Base-by-base conservation (phyloP, 2,113 vertebrate species). In the Dromas ardeola region DNA sequence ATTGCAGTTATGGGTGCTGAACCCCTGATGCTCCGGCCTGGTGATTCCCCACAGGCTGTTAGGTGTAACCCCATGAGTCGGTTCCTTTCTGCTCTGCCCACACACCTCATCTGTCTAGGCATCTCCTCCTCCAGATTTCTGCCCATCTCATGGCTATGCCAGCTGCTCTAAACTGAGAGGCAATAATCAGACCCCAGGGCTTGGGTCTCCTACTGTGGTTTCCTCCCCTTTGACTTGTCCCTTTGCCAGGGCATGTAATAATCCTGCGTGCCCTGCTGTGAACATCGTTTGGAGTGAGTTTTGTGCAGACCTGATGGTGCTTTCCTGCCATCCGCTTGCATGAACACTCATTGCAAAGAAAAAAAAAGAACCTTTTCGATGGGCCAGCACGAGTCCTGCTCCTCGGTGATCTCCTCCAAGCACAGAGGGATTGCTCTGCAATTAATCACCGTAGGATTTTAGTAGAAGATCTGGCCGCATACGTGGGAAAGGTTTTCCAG, bases 101-200 rank as follows among this genome's bases (percentile, higher is more conserved):
- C 2, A 7, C 0, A 0, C 30, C 50, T 26, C 55, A 12, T n/a
- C 61, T 69, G 25, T 20, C 25, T 43, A 13, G 27, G 49, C 83
- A 29, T 23, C 32, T 58, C 29, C 72, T 78, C 5, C 78, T 78
- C 52, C 53, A 73, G 6, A 26, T 42, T 52, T 26, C 42, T 45
- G 76, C 70, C 38, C 9, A 6, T 81, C 62, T 66, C n/a, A 13
- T 23, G 42, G 63, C 55, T 11, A 0, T 71, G 29, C 25, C 63
- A 61, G 58, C 80, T 86, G 80, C 67, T 89, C 40, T 38, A 3
- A 71, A 29, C 27, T 58, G 77, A 22, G 40, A 50, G 42, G 47
- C 5, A 16, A 11, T 15, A 6, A 27, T 34, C 27, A 70, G 40
- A 59, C 16, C n/a, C 25, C 55, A 38, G 55, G 34, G 34, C 32